Percentiles rank a stretch among this genome's conserved stretches.
Conservation (phyloP, 2,797 vertebrate genomes). For the Ctenochaetus hawaiiensis region DNA sequence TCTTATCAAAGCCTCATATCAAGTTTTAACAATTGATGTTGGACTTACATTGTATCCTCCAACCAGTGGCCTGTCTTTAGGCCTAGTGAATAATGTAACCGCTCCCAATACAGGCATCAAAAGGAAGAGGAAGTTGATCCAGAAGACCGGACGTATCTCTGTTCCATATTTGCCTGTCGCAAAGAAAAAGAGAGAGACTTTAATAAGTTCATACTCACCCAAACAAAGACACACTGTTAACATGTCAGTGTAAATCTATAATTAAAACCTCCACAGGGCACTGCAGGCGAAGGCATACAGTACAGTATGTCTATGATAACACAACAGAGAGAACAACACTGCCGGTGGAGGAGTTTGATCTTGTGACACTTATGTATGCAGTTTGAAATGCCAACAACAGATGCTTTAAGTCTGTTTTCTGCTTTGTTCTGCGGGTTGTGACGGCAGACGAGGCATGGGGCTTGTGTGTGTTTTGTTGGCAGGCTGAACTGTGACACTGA, state of each 20-base stretch:
- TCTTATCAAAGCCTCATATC: no score
- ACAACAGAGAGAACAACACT: slow-evolving; percentile 37
- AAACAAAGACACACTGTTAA: slow-evolving; percentile 6
- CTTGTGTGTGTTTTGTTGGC: slow-evolving; percentile 48
- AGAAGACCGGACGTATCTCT: slow-evolving; percentile 89
- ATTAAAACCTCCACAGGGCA: slow-evolving; percentile 22
- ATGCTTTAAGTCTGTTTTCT: slow-evolving; percentile 59
- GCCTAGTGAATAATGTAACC: slow-evolving; percentile 83
- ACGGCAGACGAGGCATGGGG: slow-evolving; percentile 16
- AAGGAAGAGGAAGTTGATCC: slow-evolving; percentile 90
- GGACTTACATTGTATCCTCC: slow-evolving; percentile 85
- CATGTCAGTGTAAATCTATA: slow-evolving; percentile 17
- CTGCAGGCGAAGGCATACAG: slow-evolving; percentile 26
- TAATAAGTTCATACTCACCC: neutral
- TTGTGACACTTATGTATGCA: slow-evolving; percentile 53
- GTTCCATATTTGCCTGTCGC: slow-evolving; percentile 91
- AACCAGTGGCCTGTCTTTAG: slow-evolving; percentile 73
- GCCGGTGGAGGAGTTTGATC: slow-evolving; percentile 54
- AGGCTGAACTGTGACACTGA: slow-evolving; percentile 67
- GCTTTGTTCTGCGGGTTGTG: slow-evolving; percentile 64
- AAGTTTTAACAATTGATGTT: neutral
- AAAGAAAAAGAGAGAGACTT: slow-evolving; percentile 22
- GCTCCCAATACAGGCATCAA: slow-evolving; percentile 88
- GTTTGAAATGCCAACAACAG: slow-evolving; percentile 72
- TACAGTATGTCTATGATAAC: slow-evolving; percentile 8